These are phyloP conservation scores for Eurystomus glaucurus DNA, from an alignment of 2,797 vertebrate genomes.

Conservation along the genomic window DNA sequence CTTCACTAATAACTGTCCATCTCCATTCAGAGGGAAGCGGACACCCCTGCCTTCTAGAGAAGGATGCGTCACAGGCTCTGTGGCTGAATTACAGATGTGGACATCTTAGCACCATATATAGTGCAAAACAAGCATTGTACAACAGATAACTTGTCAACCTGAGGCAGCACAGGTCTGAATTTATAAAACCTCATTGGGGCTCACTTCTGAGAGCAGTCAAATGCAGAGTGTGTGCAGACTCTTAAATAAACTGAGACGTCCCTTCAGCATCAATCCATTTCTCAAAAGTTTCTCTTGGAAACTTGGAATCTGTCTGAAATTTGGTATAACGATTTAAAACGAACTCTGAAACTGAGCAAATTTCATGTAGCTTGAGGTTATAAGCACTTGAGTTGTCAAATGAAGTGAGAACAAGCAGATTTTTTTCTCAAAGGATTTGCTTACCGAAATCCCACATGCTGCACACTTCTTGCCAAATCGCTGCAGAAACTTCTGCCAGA, in stretches of 20 bases:
- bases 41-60: neutral
- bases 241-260: neutral
- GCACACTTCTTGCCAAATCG: constrained; percentile 94
- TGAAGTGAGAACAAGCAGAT: neutral
- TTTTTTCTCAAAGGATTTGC: constrained; percentile 52
- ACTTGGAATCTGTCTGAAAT: constrained; percentile 31
- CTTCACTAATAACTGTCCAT: neutral
- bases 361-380: neutral
- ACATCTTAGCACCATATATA: neutral
- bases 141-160: neutral
- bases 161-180: neutral
- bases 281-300: constrained; percentile 10
- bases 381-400: neutral
- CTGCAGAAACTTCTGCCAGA: constrained; percentile 96
- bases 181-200: neutral
- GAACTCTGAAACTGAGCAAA: neutral
- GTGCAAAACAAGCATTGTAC: neutral
- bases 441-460: constrained; percentile 94
- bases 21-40: neutral
- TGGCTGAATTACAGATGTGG: neutral
- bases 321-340: neutral
- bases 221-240: neutral
- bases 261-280: neutral
- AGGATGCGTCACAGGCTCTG: neutral
- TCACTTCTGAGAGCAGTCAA: neutral